Base-by-base conservation (phyloP, 1,140 invertebrate genomes). In the Lasaia peninsularis region DNA sequence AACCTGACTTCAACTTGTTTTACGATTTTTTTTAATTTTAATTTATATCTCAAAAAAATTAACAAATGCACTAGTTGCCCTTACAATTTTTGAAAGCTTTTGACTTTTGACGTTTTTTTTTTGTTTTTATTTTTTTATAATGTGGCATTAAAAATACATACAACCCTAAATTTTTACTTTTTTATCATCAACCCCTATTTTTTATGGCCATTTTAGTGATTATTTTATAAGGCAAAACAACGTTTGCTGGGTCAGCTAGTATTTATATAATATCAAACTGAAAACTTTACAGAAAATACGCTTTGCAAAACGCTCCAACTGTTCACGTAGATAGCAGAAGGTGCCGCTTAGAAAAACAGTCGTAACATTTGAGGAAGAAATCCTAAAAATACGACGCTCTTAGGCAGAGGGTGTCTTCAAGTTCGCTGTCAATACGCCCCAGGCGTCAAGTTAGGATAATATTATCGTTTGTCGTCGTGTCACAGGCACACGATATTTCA, bases 311-410 rank as follows among this genome's bases (percentile, higher is more conserved):
- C 16, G 14, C 8, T 18, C 16, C 37, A 40, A 10, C 37, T 16
- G 37, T 40, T 40, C 37, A 9, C 16, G 37, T 40, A 14, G 37
- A 40, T 18, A 40, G 37, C 37, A 16, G 16, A 40, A 40, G 37
- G 16, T 40, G 37, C 37, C 37, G 16, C 37, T 40, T 40, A 40
- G 37, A 40, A 40, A 40, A 40, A 40, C n/a, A 40, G 37, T 40
- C 16, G n/a, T 18, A 40, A 40, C 37, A 40, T 18, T 40, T 40
- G 24, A 18, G 37, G 37, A 14, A 40, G 37, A 18, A 40, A 40
- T 40, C 37, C 37, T 40, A 40, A 40, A 40, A 40, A 40, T 40
- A 40, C 37, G 37, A 40, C 37, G 37, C 16, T 40, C 2, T 40
- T 2, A 14, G 14, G 16, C 14, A 2, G 24, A 28, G 37, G 14